Evolutionary conservation across 1,140 invertebrate species (phyloP).

Genomic region (Leguminivora glycinivorella): DNA sequence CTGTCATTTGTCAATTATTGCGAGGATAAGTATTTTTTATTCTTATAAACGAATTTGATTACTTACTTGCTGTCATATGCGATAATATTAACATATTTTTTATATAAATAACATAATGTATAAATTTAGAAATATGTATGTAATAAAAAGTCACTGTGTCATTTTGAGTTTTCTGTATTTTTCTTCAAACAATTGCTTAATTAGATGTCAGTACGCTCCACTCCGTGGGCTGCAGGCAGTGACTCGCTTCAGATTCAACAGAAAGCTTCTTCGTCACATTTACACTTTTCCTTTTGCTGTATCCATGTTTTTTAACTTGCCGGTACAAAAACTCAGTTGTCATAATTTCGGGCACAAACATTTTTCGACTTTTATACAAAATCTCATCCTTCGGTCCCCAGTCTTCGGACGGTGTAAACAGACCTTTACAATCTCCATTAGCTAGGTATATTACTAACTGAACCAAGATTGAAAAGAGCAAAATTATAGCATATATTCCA

Average conservation of each 20-base stretch:
- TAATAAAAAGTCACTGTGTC: no score
- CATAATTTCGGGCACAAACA: conserved; percentile 74
- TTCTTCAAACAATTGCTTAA: neutral
- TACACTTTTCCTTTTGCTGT: conserved; percentile 38
- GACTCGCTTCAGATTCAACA: neutral
- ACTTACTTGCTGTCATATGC: no score
- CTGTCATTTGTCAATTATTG: no score
- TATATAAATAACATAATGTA: no score
- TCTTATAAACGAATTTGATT: no score
- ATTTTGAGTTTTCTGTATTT: no score
- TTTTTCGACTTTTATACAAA: conserved; percentile 62
- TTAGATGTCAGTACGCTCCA: conserved; percentile 53
- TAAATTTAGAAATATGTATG: no score
- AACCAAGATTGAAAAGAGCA: conserved; percentile 44
- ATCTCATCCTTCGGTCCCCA: conserved; percentile 63
- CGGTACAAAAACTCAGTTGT: conserved; percentile 70
- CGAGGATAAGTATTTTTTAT: no score
- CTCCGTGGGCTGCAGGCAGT: conserved; percentile 40
- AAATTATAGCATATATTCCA: conserved; percentile 47
- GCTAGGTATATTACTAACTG: conserved; percentile 46
- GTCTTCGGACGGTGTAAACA: conserved; percentile 44
- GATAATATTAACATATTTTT: no score
- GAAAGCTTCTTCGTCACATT: conserved; percentile 29
- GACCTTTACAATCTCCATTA: conserved; percentile 33
- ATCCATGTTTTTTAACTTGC: conserved; percentile 60